Evolutionary conservation across 64 coral and sea anemone genomes (phyloP).

Genomic region (Stichodactyla helianthus): DNA sequence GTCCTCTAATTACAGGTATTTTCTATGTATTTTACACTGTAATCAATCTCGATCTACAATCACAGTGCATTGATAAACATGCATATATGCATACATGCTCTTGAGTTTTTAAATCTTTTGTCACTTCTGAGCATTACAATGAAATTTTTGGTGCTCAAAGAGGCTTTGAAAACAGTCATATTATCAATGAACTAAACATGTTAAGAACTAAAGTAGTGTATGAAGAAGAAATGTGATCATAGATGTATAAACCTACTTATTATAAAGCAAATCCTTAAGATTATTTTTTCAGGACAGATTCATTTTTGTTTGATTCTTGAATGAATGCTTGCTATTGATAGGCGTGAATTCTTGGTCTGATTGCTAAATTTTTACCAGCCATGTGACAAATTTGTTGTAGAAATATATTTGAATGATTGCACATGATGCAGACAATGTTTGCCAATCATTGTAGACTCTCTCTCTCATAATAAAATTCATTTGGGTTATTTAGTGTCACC

Average conservation of each 20-base stretch:
- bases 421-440: neutral
- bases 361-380: neutral
- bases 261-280: too few relatives aligned
- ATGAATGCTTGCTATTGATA: neutral
- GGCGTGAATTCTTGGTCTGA: neutral
- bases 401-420: neutral
- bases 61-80: neutral
- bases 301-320: neutral
- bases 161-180: neutral
- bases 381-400: neutral
- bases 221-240: neutral
- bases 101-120: neutral
- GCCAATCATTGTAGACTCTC: neutral
- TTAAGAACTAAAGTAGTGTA: neutral
- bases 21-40: constrained; percentile 1
- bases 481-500: neutral
- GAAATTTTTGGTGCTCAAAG: neutral
- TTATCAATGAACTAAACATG: neutral
- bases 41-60: neutral
- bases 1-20: neutral
- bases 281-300: neutral
- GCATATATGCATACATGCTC: neutral
- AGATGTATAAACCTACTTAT: neutral
- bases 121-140: neutral
- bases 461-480: too few relatives aligned